Percentiles rank a stretch among this genome's conserved stretches.
Evolutionary conservation across 1,140 invertebrate genomes (phyloP).

Genomic region (Myzus persicae): DNA sequence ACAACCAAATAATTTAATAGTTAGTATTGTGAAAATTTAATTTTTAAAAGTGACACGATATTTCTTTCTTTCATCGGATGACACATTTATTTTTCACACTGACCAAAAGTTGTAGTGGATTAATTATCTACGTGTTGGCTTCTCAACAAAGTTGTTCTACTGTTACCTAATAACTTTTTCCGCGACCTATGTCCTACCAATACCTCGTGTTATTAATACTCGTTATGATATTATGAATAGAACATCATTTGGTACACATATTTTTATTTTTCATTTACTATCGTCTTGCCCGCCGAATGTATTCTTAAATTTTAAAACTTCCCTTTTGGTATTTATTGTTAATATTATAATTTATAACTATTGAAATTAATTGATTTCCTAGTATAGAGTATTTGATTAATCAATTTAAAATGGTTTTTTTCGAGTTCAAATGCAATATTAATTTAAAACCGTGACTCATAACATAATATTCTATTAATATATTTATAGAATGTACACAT

Average conservation of each 20-base stretch:
- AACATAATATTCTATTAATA: constrained; percentile 18
- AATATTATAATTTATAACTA: not conserved
- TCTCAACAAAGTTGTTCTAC: not conserved
- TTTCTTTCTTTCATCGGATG: not conserved
- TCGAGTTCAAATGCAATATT: not conserved
- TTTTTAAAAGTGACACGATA: not conserved
- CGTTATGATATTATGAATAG: not conserved
- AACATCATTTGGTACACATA: not conserved
- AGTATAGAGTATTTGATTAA: not conserved
- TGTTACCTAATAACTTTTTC: not conserved
- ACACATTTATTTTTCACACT: not conserved
- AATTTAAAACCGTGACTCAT: not conserved
- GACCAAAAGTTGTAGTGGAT: not conserved
- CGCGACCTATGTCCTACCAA: not conserved
- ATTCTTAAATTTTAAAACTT: not conserved
- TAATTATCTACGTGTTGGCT: too few species aligned
- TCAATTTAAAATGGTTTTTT: constrained; percentile 1
- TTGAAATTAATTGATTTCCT: not conserved
- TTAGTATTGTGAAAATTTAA: not conserved
- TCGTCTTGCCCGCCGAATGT: rapidly evolving
- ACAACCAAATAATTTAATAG: not conserved
- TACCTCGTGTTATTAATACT: not conserved
- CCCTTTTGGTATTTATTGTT: not conserved
- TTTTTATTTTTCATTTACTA: not conserved
- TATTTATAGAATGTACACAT: not conserved